phyloP scores from a whole-genome alignment of 2,888 invertebrate species.

The Agonopterix subpropinquella region DNA sequence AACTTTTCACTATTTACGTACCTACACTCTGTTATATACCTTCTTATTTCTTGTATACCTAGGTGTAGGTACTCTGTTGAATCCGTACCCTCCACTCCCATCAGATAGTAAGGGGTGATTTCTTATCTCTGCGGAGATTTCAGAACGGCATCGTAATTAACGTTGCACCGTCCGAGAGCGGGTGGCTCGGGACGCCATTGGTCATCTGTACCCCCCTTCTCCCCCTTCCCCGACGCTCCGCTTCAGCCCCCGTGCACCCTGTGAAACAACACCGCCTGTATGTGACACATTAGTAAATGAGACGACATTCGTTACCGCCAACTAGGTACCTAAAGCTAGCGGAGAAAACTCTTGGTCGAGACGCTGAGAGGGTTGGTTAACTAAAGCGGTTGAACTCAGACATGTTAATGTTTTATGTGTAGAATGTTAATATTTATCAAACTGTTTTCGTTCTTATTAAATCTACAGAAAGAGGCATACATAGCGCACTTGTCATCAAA shows the following conservation, averaged over 20 bases:
- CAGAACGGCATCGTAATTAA: conserved; percentile 48
- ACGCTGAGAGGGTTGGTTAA: neutral
- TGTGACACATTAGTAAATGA: conserved; percentile 78
- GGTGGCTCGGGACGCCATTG: conserved; percentile 50
- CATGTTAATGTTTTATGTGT: no score
- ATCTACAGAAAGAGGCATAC: no score
- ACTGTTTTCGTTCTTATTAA: no score
- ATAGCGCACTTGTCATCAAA: neutral
- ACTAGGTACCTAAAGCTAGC: conserved; percentile 1
- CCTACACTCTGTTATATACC: no score
- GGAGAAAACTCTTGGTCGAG: conserved; percentile 18
- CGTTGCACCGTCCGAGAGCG: conserved; percentile 47
- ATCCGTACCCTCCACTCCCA: no score
- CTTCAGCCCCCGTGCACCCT: conserved; percentile 11
- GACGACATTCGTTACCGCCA: conserved; percentile 70
- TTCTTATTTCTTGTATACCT: neutral
- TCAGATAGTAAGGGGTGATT: conserved; percentile 2
- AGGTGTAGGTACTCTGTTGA: no score
- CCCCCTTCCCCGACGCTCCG: conserved; percentile 17
- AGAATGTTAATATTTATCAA: no score
- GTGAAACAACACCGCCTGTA: conserved; percentile 73
- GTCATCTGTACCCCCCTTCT: conserved; percentile 39
- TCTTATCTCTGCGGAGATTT: conserved; percentile 20
- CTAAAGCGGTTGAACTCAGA: neutral
- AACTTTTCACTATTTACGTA: no score